Base-by-base conservation (phyloP, 2,888 invertebrate species). In the Drosophila nigricruria region DNA sequence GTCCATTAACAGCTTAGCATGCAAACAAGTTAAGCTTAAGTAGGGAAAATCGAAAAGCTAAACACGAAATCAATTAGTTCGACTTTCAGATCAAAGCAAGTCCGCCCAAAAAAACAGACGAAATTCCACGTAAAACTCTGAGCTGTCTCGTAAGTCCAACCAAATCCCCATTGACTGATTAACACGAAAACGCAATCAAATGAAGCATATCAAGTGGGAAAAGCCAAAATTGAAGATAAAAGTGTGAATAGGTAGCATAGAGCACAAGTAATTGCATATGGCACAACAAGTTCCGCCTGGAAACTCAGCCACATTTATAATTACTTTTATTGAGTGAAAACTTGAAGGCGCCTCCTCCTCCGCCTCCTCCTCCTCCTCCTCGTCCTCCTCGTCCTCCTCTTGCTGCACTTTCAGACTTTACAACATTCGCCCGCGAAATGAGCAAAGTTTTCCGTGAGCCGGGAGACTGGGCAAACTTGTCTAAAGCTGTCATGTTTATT, bases 151-250 rank as follows among this genome's bases (percentile, higher is more conserved):
- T 27, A 56, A 54, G 57, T 50, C 56, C 38, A 52, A 56, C 34
- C 14, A 52, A 75, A 68, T 57, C 61, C 58, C 68, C 68, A 68
- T 59, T 78, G 73, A 80, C 70, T 79, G 88, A 88, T 78, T 82
- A 85, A 76, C 80, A 76, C 75, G 76, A 63, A 85, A 88, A 77
- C 49, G 64, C 74, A 77, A 47, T 54, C 75, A 72, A 74, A 65
- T 83, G 74, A 71, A 82, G 73, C 84, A 49, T 36, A 70, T 38
- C 75, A 23, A 61, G 66, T 53, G 54, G 40, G 20, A 59, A 66
- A 70, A 61, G 40, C 14, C 40, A 64, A 42, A 16, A 45, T 50
- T 69, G 42, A 73, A 63, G 67, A 52, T 43, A 50, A 69, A 69
- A 64, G 20, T 53, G 36, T 12, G 34, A 3, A 25, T n/a, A 53